phyloP scores from a whole-genome alignment of 2,888 invertebrate genomes.

The Leptopilina syphax region DNA sequence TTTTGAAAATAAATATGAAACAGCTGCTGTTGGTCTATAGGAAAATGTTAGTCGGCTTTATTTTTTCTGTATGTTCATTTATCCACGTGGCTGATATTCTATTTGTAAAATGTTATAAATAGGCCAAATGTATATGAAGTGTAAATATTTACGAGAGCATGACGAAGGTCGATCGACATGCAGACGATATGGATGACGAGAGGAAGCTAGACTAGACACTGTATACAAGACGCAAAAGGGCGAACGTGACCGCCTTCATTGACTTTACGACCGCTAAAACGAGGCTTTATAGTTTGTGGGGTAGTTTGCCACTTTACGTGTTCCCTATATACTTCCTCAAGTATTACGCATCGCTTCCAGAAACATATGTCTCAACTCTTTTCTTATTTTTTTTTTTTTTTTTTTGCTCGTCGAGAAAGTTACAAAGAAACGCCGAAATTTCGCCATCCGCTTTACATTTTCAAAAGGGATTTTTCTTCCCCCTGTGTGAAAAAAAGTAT shows the following conservation, averaged over 20 bases:
- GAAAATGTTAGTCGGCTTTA: too few relatives aligned
- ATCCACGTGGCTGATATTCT: not conserved
- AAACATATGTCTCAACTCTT: slow-evolving; percentile 27
- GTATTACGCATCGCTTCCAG: slow-evolving; percentile 36
- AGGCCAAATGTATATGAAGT: slow-evolving; percentile 14
- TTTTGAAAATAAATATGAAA: too few relatives aligned
- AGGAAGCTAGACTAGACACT: slow-evolving; percentile 57
- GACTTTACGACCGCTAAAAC: slow-evolving; percentile 74
- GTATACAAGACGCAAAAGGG: slow-evolving; percentile 59
- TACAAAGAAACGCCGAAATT: too few relatives aligned
- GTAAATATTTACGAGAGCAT: slow-evolving; percentile 44
- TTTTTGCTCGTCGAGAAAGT: too few relatives aligned
- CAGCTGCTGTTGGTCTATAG: too few relatives aligned
- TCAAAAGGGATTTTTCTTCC: too few relatives aligned
- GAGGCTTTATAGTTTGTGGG: slow-evolving; percentile 70
- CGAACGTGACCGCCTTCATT: slow-evolving; percentile 73
- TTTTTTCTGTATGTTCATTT: not conserved
- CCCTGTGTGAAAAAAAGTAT: too few relatives aligned
- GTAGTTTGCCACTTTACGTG: slow-evolving; percentile 52
- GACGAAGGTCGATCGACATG: slow-evolving; percentile 45
- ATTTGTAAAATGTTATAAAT: slow-evolving; percentile 33
- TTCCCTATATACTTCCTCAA: slow-evolving; percentile 41
- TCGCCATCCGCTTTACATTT: too few relatives aligned
- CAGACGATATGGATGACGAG: slow-evolving; percentile 60
- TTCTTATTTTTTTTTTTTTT: not conserved